phyloP scores from a whole-genome alignment of 2,113 vertebrate genomes.

The Phodopus roborovskii region DNA sequence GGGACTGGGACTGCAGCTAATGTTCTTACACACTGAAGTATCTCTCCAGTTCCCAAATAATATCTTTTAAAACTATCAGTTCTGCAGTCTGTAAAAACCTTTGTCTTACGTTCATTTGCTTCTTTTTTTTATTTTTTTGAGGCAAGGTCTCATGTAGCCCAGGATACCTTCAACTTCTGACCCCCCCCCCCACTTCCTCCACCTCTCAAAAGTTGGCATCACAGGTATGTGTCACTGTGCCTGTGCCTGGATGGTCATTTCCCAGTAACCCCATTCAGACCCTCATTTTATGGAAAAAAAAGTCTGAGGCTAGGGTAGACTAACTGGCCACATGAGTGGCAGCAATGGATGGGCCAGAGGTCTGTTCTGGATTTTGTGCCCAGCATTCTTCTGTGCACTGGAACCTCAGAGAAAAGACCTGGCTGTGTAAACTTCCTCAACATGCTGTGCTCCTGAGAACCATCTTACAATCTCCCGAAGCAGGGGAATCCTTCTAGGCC shows the following conservation, averaged over 20 bases:
- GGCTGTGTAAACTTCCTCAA: neutral
- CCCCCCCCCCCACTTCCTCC: too few species aligned
- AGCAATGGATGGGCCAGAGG: neutral
- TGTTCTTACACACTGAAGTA: neutral
- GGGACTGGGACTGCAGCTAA: neutral
- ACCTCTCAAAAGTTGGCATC: neutral
- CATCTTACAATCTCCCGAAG: neutral
- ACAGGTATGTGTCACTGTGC: neutral
- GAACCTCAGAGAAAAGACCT: neutral
- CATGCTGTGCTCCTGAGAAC: neutral
- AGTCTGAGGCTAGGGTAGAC: neutral
- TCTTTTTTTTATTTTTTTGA: neutral
- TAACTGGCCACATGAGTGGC: neutral
- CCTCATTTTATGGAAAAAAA: neutral
- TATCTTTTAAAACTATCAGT: neutral
- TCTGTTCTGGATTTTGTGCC: too few species aligned
- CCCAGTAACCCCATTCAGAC: neutral
- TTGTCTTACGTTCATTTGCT: conserved; percentile 1
- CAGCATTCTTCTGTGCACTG: neutral
- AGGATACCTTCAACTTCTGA: neutral
- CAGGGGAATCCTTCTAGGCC: neutral
- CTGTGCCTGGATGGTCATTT: neutral
- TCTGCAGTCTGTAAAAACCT: neutral
- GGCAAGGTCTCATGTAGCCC: neutral
- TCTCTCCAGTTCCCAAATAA: neutral